Evolutionary conservation across 1,140 invertebrate genomes (phyloP), one percentile per base, ranked within the genome.

Genomic region (Drosophila sucinea): DNA sequence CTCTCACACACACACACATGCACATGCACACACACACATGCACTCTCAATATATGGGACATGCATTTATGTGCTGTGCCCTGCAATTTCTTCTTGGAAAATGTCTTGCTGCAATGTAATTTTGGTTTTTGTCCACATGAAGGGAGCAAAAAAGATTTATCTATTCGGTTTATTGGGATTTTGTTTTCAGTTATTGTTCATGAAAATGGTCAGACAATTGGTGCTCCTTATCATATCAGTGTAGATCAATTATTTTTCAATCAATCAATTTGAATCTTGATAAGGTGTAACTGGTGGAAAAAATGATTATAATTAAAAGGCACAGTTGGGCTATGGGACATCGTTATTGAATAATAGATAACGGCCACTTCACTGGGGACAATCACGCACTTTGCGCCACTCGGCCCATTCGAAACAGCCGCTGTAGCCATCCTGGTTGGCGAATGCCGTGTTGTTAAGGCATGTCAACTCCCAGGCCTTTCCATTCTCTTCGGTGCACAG

Each of bases 171-270:
- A 73, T 70, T 58, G 61, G 54, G 29, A n/a, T 56, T 32, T 65
- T 77, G 77, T 27, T 29, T 23, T 33, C 11, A 8, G 44, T 54
- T 33, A 25, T 32, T 3, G 40, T 33, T 17, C 41, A 38, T 60
- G 32, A 33, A 60, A 60, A 63, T 40, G 58, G 27, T 17, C n/a
- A 35, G 40, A 29, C 61, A 61, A 33, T 35, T 23, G 11, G 25
- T 40, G 25, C 1, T 10, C 30, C 74, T 69, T 71, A 75, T 85
- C 82, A 78, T 82, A 87, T 87, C 79, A 23, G 41, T 44, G 66
- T 63, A 30, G 65, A 66, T 86, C 68, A 83, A 86, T 83, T 83
- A 77, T 61, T 83, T 86, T 73, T n/a, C 73, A 87, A 87, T 86
- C 83, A 89, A 74, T 83, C 30, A 77, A 87, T 61, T 77, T 77